These are phyloP conservation scores for Oxytorus armatus DNA, from an alignment of 2,888 invertebrate species.

Conservation along the genomic window DNA sequence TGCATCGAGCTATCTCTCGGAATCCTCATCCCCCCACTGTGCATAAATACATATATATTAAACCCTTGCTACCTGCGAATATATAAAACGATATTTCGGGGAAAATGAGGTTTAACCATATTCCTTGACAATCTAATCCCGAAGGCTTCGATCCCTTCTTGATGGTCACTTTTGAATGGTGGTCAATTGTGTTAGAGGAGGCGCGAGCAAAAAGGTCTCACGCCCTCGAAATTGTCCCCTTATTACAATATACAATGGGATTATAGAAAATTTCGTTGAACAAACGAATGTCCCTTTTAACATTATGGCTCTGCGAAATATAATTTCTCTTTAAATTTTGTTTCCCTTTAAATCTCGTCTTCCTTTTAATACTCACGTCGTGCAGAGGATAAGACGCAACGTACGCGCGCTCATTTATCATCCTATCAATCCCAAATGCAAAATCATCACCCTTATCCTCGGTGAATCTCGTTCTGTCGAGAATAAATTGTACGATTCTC, in stretches of 20 bases:
- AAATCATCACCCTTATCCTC: constrained; percentile 88
- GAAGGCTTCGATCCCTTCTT: constrained; percentile 9
- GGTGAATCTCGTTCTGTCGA: constrained; percentile 94
- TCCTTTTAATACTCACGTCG: constrained; percentile 88
- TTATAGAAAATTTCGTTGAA: constrained; percentile 5
- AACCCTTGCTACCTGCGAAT: constrained; percentile 18
- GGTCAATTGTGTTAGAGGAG: constrained; percentile 41
- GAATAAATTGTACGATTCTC: constrained; percentile 95
- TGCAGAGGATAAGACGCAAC: constrained; percentile 94
- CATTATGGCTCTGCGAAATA: neutral
- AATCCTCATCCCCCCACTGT: constrained; percentile 16
- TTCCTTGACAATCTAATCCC: constrained; percentile 16
- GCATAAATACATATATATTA: too few species aligned
- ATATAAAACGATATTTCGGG: constrained; percentile 21
- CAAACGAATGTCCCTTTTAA: constrained; percentile 2
- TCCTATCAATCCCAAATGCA: constrained; percentile 92
- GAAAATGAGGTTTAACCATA: constrained; percentile 22
- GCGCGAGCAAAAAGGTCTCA: neutral
- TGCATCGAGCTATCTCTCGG: constrained; percentile 13
- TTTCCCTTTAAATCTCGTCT: constrained; percentile 2
- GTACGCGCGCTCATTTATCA: constrained; percentile 90
- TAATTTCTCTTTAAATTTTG: constrained; percentile 14
- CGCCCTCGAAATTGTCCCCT: constrained; percentile 35
- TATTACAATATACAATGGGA: constrained; percentile 6
- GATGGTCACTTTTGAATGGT: constrained; percentile 23